A percentile compares a stretch with the other conserved stretches of the same genome.
These are phyloP conservation scores for Mionectes macconnelli DNA, from an alignment of 2,113 vertebrate genomes.

Conservation along the genomic window DNA sequence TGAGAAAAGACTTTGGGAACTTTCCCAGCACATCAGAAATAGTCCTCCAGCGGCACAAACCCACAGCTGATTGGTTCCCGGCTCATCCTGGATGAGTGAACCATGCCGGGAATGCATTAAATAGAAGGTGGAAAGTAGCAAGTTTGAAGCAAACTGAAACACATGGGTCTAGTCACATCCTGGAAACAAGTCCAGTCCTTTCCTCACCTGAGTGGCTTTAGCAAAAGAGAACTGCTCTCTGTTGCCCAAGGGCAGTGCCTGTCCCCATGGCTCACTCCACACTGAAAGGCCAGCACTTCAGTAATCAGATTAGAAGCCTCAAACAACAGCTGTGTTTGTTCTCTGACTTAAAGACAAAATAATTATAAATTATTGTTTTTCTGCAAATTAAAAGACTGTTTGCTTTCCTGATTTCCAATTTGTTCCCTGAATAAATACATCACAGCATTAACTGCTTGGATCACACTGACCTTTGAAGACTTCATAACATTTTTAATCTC, in stretches of 20 bases:
- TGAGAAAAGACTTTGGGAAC: conserved; percentile 33
- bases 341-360: conserved; percentile 70
- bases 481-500: conserved; percentile 58
- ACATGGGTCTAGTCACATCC: background rate
- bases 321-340: conserved; percentile 76
- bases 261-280: background rate
- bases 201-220: background rate
- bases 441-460: conserved; percentile 18
- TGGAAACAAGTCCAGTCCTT: background rate
- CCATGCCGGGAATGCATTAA: background rate
- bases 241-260: background rate
- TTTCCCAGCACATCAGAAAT: conserved; percentile 23
- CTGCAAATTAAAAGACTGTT: conserved; percentile 66
- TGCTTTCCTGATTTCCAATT: conserved; percentile 50
- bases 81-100: background rate
- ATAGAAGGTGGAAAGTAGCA: background rate
- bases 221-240: background rate
- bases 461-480: conserved; percentile 6
- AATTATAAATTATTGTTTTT: conserved; percentile 70
- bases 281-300: conserved; percentile 39
- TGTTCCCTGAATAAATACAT: conserved; percentile 52
- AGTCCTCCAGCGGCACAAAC: background rate
- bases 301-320: conserved; percentile 68
- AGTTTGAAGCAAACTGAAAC: background rate
- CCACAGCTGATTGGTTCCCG: background rate